phyloP scores from a whole-genome alignment of 2,113 vertebrate species.

The Crotalus viridis region DNA sequence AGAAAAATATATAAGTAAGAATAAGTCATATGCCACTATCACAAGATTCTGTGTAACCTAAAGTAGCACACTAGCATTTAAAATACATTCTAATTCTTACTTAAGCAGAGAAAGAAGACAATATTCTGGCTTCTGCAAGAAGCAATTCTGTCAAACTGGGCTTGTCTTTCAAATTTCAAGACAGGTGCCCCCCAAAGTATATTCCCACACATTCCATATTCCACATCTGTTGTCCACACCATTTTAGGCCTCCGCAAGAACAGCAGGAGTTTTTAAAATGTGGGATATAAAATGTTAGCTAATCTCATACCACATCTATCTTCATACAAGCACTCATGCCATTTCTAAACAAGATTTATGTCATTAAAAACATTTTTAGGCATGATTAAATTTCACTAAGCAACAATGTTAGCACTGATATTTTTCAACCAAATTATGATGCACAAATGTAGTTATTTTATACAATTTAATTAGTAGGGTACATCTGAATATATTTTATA shows the following conservation, averaged over 20 bases:
- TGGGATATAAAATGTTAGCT: conserved; percentile 45
- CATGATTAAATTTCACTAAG: neutral
- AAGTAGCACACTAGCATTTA: conserved; percentile 22
- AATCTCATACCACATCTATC: conserved; percentile 45
- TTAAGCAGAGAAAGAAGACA: neutral
- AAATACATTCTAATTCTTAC: conserved; percentile 4
- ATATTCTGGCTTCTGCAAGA: neutral
- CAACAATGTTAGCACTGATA: conserved; percentile 29
- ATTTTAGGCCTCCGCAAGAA: conserved; percentile 53
- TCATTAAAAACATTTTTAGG: conserved; percentile 13
- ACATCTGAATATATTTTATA: neutral
- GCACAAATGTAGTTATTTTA: neutral
- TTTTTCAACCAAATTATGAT: conserved; percentile 51
- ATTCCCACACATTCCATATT: conserved; percentile 62
- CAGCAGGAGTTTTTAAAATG: conserved; percentile 48
- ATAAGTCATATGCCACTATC: conserved; percentile 34
- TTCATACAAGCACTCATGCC: conserved; percentile 25
- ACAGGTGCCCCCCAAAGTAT: conserved; percentile 63
- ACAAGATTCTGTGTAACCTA: conserved; percentile 28
- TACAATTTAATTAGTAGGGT: neutral
- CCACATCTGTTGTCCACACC: conserved; percentile 58
- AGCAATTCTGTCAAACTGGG: neutral
- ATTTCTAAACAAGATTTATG: conserved; percentile 44
- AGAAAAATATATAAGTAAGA: conserved; percentile 10
- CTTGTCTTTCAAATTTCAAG: conserved; percentile 37